phyloP scores from a whole-genome alignment of 2,888 invertebrate species.

The Acanthosepion pharaonis region DNA sequence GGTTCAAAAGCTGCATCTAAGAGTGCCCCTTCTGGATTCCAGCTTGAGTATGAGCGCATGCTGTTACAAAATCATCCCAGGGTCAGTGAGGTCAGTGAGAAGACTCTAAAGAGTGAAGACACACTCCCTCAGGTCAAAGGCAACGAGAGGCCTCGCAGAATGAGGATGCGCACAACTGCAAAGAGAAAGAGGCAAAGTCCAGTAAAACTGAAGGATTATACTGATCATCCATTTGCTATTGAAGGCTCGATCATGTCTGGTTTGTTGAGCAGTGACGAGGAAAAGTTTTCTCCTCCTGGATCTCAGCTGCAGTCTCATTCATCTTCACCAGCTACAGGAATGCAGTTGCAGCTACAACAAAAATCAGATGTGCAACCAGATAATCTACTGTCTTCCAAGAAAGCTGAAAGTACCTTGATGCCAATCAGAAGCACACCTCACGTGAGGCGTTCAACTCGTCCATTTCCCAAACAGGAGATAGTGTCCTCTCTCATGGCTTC shows the following conservation, averaged over 20 bases:
- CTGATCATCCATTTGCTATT: background rate
- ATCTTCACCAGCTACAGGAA: background rate
- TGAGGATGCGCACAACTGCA: background rate
- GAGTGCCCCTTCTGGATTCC: constrained; percentile 40
- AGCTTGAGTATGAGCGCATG: constrained; percentile 42
- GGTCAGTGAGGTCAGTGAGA: background rate
- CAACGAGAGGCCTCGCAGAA: background rate
- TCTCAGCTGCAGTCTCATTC: background rate
- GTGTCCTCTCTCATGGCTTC: background rate
- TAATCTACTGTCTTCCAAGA: constrained; percentile 34
- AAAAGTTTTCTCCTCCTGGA: background rate
- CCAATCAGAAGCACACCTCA: constrained; percentile 37
- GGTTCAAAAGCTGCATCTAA: constrained; percentile 33
- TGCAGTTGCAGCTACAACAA: background rate
- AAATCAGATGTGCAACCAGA: background rate
- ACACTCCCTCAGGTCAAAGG: background rate
- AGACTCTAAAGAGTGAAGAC: background rate
- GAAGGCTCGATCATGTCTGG: background rate
- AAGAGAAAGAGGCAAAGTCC: constrained; percentile 40
- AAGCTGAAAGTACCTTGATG: background rate
- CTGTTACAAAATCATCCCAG: constrained; percentile 34
- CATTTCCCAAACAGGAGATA: constrained; percentile 41
- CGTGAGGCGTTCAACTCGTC: constrained; percentile 42
- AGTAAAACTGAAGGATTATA: constrained; percentile 25
- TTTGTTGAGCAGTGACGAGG: background rate